Evolutionary conservation across 2,113 vertebrate species (phyloP), one percentile per base, ranked within the genome.

Genomic region (Nerophis ophidion): DNA sequence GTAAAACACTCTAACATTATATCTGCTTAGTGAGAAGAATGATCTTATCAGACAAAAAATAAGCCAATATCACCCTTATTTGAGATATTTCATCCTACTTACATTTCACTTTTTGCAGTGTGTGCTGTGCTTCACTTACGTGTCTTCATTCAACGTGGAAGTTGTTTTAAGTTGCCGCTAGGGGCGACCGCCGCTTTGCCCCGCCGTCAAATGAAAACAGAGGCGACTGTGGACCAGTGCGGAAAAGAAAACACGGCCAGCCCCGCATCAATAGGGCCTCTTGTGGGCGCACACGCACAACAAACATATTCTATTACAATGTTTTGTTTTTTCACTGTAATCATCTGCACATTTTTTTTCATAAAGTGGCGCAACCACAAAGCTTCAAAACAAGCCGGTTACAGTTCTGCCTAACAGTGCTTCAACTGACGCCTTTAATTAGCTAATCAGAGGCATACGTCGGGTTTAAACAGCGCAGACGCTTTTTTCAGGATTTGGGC

Each of bases 371-470:
- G 44, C 65, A 44, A 65, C 75, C 65, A 15, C 71, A 36, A 50
- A 40, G 59, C 69, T 79, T 79, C 68, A 81, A 85, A 86, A 86
- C 81, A 84, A 74, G 62, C 61, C 51, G 1, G 63, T 61, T 69
- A 70, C 76, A 84, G 77, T 82, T 72, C 67, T 77, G 70, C 61
- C 74, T 68, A 79, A 84, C 86, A 82, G 74, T 63, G 36, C 42
- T 5, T 44, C 73, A 58, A 79, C 77, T 87, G 71, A 83, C 67
- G 52, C 71, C 79, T 61, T 46, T 84, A 84, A 88, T 89, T 75
- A 83, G 69, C 68, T 77, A 74, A 89, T 89, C 75, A 83, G 57
- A 82, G 79, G 77, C 84, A 71, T 71, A 81, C 83, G 78, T 89
- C 87, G 88, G 74, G 61, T 69, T 44, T 68, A 49, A 80, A 84